Evolutionary conservation across 2,113 vertebrate species (phyloP).

Genomic region (Redunca redunca): DNA sequence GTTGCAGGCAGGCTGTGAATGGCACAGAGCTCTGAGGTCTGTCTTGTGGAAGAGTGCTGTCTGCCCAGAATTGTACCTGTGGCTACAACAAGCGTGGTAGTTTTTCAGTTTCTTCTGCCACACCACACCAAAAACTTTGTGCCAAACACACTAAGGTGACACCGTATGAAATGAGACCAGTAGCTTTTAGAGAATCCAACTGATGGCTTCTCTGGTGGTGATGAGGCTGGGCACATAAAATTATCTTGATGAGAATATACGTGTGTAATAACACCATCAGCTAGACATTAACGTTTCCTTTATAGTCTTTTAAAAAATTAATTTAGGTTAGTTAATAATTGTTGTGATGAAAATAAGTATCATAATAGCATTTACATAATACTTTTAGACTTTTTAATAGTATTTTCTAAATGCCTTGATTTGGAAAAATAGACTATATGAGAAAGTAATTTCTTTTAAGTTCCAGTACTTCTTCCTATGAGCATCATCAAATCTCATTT

Average conservation of each 20-base stretch:
- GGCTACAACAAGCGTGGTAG: accelerated
- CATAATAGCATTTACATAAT: not conserved
- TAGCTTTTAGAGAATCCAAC: not conserved
- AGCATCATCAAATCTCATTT: not conserved
- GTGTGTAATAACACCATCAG: not conserved
- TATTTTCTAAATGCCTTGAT: not conserved
- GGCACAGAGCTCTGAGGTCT: not conserved
- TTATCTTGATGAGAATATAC: not conserved
- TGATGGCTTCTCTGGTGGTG: not conserved
- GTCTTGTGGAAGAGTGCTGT: not conserved
- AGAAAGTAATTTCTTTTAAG: not conserved
- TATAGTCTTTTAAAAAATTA: not conserved
- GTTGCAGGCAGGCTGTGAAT: not conserved
- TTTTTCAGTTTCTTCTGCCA: not conserved
- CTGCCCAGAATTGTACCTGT: not conserved
- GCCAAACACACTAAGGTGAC: not conserved
- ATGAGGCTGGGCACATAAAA: not conserved
- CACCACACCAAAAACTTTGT: not conserved
- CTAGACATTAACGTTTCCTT: not conserved
- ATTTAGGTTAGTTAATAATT: not conserved
- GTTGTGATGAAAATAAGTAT: not conserved
- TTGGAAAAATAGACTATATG: not conserved
- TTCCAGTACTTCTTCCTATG: not conserved
- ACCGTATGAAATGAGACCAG: not conserved
- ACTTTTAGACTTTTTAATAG: not conserved